Conservation (phyloP, 2,888 invertebrate genomes). For the Pharmacophagus antenor region DNA sequence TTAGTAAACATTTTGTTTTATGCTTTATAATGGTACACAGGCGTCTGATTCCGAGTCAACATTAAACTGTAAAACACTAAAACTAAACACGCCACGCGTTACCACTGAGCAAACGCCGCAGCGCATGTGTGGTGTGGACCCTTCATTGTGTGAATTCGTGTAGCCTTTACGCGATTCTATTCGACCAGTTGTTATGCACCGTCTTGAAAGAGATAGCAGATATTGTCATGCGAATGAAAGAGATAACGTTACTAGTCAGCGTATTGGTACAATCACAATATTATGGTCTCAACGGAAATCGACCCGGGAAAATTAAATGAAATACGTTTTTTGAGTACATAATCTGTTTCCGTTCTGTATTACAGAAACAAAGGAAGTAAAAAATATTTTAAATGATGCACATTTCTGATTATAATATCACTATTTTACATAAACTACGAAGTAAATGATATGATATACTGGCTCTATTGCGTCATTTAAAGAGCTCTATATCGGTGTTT, state of each 20-base stretch:
- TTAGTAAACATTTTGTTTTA: conserved; percentile 66
- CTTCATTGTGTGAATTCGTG: conserved; percentile 25
- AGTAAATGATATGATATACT: conserved; percentile 8
- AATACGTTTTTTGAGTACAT: background rate
- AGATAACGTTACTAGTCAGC: conserved; percentile 2
- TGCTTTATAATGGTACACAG: conserved; percentile 60
- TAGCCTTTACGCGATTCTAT: conserved; percentile 27
- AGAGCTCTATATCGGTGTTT: background rate
- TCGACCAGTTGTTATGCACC: conserved; percentile 2
- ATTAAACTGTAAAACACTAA: conserved; percentile 42
- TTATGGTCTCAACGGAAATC: conserved; percentile 14
- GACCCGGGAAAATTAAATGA: conserved; percentile 22
- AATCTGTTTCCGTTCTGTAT: background rate
- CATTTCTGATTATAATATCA: background rate
- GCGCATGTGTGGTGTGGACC: conserved; percentile 60
- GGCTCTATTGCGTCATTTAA: conserved; percentile 21
- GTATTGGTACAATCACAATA: conserved; percentile 3
- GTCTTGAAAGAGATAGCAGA: conserved; percentile 19
- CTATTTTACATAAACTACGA: background rate
- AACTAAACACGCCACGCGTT: conserved; percentile 42
- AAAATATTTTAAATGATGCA: background rate
- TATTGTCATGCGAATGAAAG: conserved; percentile 10
- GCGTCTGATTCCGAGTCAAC: conserved; percentile 47
- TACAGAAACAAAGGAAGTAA: background rate
- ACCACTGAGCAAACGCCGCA: conserved; percentile 48